Base-by-base conservation (phyloP, 1,140 invertebrate genomes). In the Drosophila virilis region DNA sequence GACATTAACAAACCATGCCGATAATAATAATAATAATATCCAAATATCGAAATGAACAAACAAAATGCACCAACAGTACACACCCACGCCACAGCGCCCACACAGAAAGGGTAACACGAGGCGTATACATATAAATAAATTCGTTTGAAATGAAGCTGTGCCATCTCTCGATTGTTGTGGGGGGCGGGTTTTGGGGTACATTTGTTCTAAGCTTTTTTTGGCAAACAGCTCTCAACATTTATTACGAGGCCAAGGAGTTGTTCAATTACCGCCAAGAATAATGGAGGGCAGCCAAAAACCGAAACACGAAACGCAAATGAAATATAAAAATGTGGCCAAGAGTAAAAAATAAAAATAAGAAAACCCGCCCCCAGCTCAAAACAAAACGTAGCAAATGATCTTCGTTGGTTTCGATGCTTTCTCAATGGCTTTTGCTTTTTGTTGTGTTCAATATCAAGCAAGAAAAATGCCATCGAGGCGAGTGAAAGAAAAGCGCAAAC, bases 251-350 rank as follows among this genome's bases (percentile, higher is more conserved):
- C 68, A 58, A 82, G 74, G 65, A 82, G 67, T 78, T 85, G 81
- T 86, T 86, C 81, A 85, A 85, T 85, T 85, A 86, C 82, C 74
- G 81, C 81, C 78, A 81, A 85, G 81, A 85, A 81, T 78, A 85
- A 85, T 85, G 67, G 72, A 62, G 81, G 77, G 61, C 77, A 66
- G 69, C 74, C 78, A 55, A 66, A 67, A 70, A 51, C 59, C 62
- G 64, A 73, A 83, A 82, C 67, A 69, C 50, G 42, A 64, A 58
- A 37, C 69, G 48, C 74, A 81, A 69, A 66, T 70, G 74, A 81
- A 70, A 58, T 65, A 37, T 55, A 59, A 64, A 58, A 58, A 65
- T 45, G 43, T 72, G 43, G 55, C 52, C 43, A 73, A 52, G 55
- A 52, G 48, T 75, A 79, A 15, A 38, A 42, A 54, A n/a, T n/a